Base-by-base conservation (phyloP, 2,113 vertebrate species). In the Platichthys flesus region DNA sequence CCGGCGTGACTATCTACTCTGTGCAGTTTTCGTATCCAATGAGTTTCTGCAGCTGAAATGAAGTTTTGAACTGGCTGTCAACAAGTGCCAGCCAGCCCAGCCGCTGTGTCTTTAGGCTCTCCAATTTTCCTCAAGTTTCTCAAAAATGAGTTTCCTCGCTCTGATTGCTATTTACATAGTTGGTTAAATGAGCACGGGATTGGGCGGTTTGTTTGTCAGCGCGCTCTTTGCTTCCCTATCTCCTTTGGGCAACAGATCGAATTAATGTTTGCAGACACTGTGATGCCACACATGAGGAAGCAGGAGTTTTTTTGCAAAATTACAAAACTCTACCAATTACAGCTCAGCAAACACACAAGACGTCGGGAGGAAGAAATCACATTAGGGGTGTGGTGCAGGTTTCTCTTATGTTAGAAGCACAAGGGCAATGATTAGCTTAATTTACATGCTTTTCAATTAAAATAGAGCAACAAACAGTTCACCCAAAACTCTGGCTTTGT, bases 231-330 rank as follows among this genome's bases (percentile, higher is more conserved):
- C 90, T 87, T 93, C 93, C 90, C 89, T 79, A 90, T 94, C 91
- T 94, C 92, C 94, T 94, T 92, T 93, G 92, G 92, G 94, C 91
- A 86, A 90, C 89, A 90, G 93, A 94, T 90, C 92, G 87, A 94
- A 94, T 94, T 93, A 93, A 92, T 93, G 87, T 94, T 92, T 93
- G 92, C 91, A 89, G 93, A 91, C 93, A 90, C 86, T 82, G 73
- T 82, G 90, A 92, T 86, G 89, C 88, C 81, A 91, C 91, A 94
- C 93, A 92, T 79, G 89, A 93, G 90, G 82, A 91, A 90, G 93
- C 88, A 83, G 90, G 87, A 93, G 83, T 93, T 90, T 51, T 91
- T 91, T 87, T 76, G 79, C 85, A 91, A 93, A 94, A 94, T 90
- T 88, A 86, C 88, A 92, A 89, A 89, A 89, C 86, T 83, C 85